A percentile compares a stretch with the other conserved stretches of the same genome.
These are phyloP conservation scores for Orientallactaga sibirica DNA, from an alignment of 2,797 vertebrate species.

Conservation along the genomic window DNA sequence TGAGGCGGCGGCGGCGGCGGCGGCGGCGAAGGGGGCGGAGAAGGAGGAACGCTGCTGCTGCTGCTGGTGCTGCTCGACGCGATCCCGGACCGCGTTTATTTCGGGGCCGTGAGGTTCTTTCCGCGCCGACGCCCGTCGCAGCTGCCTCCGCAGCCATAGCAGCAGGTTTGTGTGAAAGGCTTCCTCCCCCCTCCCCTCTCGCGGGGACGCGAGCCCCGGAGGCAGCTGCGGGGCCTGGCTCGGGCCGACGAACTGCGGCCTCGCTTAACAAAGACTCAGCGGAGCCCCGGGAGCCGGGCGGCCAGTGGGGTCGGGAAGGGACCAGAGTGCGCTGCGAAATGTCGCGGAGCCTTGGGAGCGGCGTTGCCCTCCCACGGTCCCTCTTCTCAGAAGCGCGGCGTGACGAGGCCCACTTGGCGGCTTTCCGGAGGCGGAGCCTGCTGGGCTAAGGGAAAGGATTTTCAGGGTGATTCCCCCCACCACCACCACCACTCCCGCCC, in stretches of 20 bases:
- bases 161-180: background rate
- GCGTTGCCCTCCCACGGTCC: background rate
- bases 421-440: slow-evolving; percentile 68
- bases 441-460: slow-evolving; percentile 27
- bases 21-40: slow-evolving; percentile 70
- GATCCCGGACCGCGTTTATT: slow-evolving; percentile 21
- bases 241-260: slow-evolving; percentile 76
- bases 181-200: too few species aligned
- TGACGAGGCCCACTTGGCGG: slow-evolving; percentile 65
- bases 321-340: slow-evolving; percentile 2
- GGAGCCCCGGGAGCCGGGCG: background rate
- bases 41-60: slow-evolving; percentile 41
- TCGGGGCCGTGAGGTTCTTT: slow-evolving; percentile 8
- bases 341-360: background rate
- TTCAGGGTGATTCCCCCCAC: background rate
- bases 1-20: slow-evolving; percentile 52
- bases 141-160: background rate
- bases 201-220: background rate
- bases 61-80: slow-evolving; percentile 49
- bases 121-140: background rate
- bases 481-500: too few species aligned
- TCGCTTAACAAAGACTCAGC: slow-evolving; percentile 79
- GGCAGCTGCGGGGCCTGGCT: slow-evolving; percentile 63
- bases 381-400: background rate
- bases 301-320: background rate